Base-by-base conservation (phyloP, 1,140 invertebrate genomes). In the Harlomillsia oculata region DNA sequence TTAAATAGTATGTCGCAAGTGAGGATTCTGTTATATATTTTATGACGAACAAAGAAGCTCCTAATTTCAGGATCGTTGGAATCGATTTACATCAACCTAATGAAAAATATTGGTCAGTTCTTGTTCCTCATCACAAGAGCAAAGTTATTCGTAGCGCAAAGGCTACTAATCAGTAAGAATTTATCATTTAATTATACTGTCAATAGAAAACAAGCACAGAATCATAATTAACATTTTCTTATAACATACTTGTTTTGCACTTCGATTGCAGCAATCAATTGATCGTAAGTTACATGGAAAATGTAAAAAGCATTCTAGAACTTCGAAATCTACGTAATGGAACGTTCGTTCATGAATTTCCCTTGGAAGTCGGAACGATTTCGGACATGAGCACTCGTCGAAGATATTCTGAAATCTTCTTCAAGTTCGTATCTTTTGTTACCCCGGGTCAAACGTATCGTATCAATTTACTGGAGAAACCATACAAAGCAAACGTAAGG, bases 11-110 rank as follows among this genome's bases (percentile, higher is more conserved):
- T 70, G 77, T 98, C 14, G 91, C 91, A 18, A 97, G 96, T 74
- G 79, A 85, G 61, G 91, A 83, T 8, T 77, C 81, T 0, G 77
- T 85, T 59, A 85, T 84, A 60, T 82, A 89, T 66, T 89, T 98
- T 69, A 80, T 83, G 25, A 98, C 95, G 26, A 97, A 98, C 72
- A 87, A 89, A 74, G 81, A 91, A 72, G 87, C 95, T 16, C 84
- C 89, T 18, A 92, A 92, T 70, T 95, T 89, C 71, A 81, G 84
- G 59, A 74, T 98, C 14, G 82, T 97, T 65, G 79, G 79, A 59
- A 89, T 97, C 60, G 88, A 97, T 74, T 78, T 97, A n/a, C 72
- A 81, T 55, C 80, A 89, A 67, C 82, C 82, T 20, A 74, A 73
- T 6, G 76, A 85, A 73, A 79, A 84, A 49, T 82, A 89, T 64